phyloP scores from a whole-genome alignment of 2,113 vertebrate genomes.

The Chloropsis cyanopogon region DNA sequence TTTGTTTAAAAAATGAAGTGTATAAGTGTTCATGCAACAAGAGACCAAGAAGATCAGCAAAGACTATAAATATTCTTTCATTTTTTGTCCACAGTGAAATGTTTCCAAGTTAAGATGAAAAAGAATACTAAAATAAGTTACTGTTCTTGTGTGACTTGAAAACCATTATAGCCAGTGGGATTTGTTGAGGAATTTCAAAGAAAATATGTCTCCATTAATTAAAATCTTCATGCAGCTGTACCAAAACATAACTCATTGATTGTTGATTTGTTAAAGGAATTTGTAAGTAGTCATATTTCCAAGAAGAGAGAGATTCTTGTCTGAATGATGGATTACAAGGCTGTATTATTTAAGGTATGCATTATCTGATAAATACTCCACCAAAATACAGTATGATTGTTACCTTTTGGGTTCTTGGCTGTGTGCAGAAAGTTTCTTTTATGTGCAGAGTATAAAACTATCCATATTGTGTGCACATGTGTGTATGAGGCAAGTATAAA shows the following conservation, averaged over 20 bases:
- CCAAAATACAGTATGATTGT: not conserved
- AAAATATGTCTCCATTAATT: not conserved
- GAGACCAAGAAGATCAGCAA: not conserved
- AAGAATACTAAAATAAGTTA: not conserved
- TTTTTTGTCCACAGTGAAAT: not conserved
- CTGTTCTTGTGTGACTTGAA: not conserved
- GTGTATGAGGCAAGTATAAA: not conserved
- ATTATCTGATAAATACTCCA: not conserved
- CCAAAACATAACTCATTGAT: not conserved
- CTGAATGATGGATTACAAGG: not conserved
- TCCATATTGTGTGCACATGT: fast-evolving
- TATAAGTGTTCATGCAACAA: not conserved
- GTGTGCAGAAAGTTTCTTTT: not conserved
- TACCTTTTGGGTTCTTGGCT: not conserved
- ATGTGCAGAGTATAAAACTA: not conserved
- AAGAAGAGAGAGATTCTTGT: not conserved
- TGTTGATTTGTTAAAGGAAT: not conserved
- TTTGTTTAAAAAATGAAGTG: not conserved
- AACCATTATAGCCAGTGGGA: not conserved
- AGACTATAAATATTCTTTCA: not conserved
- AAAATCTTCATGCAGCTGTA: not conserved
- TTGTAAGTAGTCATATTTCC: not conserved
- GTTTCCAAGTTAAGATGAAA: not conserved
- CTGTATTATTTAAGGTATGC: not conserved
- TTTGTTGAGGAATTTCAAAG: not conserved